Evolutionary conservation across 1,140 invertebrate genomes (phyloP).

Genomic region (Gryon sp.): DNA sequence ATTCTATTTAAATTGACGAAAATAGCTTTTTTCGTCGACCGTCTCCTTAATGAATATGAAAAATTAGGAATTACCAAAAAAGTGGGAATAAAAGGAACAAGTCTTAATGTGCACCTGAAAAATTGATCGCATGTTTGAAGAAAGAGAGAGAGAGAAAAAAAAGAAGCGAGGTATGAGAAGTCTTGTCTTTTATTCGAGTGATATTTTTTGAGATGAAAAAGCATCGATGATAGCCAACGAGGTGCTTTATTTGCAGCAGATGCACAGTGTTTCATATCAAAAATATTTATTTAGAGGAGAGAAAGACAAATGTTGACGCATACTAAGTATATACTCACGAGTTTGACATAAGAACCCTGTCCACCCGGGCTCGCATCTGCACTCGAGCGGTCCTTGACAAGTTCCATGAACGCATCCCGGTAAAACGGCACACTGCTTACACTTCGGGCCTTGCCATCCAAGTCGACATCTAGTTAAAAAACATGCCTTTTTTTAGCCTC

Average conservation of each 20-base stretch:
- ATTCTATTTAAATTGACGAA: too few species aligned
- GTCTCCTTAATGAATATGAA: too few species aligned
- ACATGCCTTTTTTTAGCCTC: constrained; percentile 40
- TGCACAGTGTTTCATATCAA: constrained; percentile 45
- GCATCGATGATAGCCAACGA: constrained; percentile 23
- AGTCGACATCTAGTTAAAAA: constrained; percentile 83
- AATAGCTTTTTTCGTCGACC: too few species aligned
- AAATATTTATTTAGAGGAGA: constrained; percentile 60
- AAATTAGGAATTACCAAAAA: too few species aligned
- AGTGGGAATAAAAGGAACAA: too few species aligned
- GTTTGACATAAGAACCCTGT: constrained; percentile 92
- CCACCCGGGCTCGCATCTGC: constrained; percentile 91
- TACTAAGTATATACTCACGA: constrained; percentile 82
- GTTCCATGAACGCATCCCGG: constrained; percentile 90
- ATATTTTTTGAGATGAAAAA: constrained; percentile 34
- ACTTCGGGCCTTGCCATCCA: constrained; percentile 90
- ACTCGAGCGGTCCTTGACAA: constrained; percentile 90
- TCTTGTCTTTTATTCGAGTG: not conserved
- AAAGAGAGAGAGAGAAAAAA: too few species aligned
- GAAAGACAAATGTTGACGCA: constrained; percentile 58
- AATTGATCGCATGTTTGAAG: too few species aligned
- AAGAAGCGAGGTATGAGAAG: too few species aligned
- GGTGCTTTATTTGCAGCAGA: constrained; percentile 40
- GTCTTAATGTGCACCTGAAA: constrained; percentile 12
- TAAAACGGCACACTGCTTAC: constrained; percentile 88